Conservation (phyloP, 2,797 vertebrate genomes). For the Oreochromis grahami region DNA sequence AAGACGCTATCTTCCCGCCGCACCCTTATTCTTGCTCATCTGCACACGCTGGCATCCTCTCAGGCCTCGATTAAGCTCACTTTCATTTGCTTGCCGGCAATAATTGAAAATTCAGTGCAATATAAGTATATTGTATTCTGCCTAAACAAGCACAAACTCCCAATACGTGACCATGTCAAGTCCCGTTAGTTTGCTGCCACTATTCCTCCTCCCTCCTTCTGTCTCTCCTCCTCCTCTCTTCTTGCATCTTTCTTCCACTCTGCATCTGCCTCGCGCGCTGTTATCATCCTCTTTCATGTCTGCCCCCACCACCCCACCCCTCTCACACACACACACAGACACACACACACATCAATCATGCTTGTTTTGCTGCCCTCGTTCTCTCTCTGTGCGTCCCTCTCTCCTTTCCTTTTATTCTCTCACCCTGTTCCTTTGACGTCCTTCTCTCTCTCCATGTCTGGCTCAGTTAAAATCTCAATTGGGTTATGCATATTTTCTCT, state of each 20-base stretch:
- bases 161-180: constrained; percentile 44
- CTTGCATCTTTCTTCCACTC: constrained; percentile 10
- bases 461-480: constrained; percentile 57
- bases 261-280: constrained; percentile 22
- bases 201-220: constrained; percentile 6
- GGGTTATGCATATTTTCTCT: constrained; percentile 51
- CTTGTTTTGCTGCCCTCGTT: constrained; percentile 27
- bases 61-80: constrained; percentile 30
- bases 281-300: constrained; percentile 57
- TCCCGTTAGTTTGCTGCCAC: constrained; percentile 3
- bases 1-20: constrained; percentile 56
- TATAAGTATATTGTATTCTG: constrained; percentile 57
- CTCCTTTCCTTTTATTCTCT: constrained; percentile 16
- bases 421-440: constrained; percentile 24
- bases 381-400: neutral
- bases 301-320: neutral
- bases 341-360: constrained; percentile 26
- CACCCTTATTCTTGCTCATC: constrained; percentile 27
- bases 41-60: neutral
- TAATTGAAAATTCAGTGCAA: constrained; percentile 58
- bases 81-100: constrained; percentile 39
- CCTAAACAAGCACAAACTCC: constrained; percentile 43
- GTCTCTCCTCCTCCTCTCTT: constrained; percentile 5
- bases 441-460: constrained; percentile 19
- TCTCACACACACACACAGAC: neutral